Evolutionary conservation across 2,888 invertebrate genomes (phyloP).

Genomic region (Cabera pusaria): DNA sequence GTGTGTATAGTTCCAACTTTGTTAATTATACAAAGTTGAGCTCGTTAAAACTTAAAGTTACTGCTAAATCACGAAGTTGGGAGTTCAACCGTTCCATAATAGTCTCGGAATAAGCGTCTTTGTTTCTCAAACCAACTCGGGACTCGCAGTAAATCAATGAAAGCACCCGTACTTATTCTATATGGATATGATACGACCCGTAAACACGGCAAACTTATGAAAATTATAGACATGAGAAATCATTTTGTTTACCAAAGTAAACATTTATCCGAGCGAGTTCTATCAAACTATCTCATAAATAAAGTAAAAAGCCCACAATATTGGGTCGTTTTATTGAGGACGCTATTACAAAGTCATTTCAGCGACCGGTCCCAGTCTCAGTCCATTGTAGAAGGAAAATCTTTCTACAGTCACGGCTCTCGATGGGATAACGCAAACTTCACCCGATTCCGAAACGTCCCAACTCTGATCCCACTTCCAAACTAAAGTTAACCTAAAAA

Average conservation of each 20-base stretch:
- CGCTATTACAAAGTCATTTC: constrained; percentile 80
- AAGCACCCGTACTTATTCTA: constrained; percentile 16
- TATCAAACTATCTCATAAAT: constrained; percentile 61
- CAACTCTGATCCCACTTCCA: constrained; percentile 48
- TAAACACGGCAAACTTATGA: constrained; percentile 27
- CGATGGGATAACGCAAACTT: constrained; percentile 79
- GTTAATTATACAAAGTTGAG: constrained; percentile 50
- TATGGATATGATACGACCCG: constrained; percentile 11
- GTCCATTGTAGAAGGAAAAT: constrained; percentile 82
- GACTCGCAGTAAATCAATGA: constrained; percentile 14
- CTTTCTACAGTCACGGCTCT: constrained; percentile 83
- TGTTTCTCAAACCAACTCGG: constrained; percentile 18
- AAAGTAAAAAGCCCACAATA: constrained; percentile 65
- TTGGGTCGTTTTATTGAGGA: constrained; percentile 73
- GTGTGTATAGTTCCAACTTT: constrained; percentile 36
- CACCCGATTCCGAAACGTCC: constrained; percentile 54
- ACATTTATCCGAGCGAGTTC: constrained; percentile 45
- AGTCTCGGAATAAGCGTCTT: constrained; percentile 37
- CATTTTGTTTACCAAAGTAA: constrained; percentile 32
- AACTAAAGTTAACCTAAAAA: constrained; percentile 69
- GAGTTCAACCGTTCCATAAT: constrained; percentile 49
- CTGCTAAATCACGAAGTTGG: constrained; percentile 54
- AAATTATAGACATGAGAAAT: constrained; percentile 25
- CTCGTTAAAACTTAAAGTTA: constrained; percentile 60
- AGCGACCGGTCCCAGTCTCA: constrained; percentile 72